A percentile compares a stretch with the other conserved stretches of the same genome.
These are phyloP conservation scores for Coryphaenoides rupestris DNA, from an alignment of 2,113 vertebrate species.

Conservation along the genomic window DNA sequence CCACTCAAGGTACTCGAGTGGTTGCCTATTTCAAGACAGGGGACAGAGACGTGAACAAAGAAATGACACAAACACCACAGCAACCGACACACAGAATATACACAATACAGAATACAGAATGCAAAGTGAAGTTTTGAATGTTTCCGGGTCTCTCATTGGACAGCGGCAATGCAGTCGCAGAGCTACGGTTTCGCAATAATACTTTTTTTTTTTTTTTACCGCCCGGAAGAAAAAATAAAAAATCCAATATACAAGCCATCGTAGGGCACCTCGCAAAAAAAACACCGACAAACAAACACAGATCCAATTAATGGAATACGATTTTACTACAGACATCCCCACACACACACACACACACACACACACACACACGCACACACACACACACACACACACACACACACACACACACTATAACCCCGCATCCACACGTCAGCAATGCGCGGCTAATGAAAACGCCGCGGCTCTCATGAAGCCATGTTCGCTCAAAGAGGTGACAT, in stretches of 20 bases:
- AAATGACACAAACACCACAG: neutral
- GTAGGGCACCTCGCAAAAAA: no score
- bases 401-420: no score
- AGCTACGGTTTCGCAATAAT: no score
- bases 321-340: neutral
- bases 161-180: no score
- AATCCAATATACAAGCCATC: neutral
- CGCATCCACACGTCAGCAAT: neutral
- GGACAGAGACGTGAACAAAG: neutral
- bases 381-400: neutral
- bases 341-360: neutral
- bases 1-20: no score
- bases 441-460: conserved; percentile 5
- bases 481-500: conserved; percentile 11
- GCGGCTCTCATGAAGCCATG: neutral
- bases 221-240: neutral
- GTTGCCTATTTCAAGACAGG: neutral
- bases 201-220: no score
- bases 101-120: no score
- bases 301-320: neutral
- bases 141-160: no score
- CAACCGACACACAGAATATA: no score
- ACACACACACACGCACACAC: neutral
- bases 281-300: neutral
- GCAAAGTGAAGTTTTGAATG: no score